Conservation (phyloP, 2,888 invertebrate genomes). For the Sicus ferrugineus region DNA sequence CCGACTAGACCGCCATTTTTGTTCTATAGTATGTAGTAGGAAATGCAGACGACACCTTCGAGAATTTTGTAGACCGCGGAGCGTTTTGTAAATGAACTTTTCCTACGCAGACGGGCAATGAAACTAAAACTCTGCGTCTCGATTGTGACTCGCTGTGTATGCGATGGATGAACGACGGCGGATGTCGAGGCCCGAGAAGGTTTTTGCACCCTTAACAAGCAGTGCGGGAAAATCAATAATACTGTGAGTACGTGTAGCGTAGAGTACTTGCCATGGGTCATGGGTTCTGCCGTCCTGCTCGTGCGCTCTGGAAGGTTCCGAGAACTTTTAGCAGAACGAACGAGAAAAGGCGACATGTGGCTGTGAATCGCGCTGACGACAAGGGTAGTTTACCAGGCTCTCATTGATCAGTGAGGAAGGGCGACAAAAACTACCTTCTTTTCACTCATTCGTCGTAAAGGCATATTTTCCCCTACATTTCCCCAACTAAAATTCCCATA, state of each 20-base stretch:
- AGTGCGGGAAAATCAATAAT: conserved; percentile 26
- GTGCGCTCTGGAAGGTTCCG: background rate
- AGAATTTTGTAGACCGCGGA: conserved; percentile 1
- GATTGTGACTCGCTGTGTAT: background rate
- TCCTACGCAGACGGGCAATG: conserved; percentile 23
- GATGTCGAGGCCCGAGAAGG: conserved; percentile 8
- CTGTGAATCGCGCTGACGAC: background rate
- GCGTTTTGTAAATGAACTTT: conserved; percentile 11
- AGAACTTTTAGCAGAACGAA: background rate
- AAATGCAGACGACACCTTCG: background rate
- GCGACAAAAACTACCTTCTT: background rate
- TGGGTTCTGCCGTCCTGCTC: conserved; percentile 10
- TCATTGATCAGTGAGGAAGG: conserved; percentile 16
- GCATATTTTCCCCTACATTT: background rate
- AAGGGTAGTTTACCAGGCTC: conserved; percentile 7
- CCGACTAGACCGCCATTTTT: conserved; percentile 19
- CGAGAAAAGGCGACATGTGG: background rate
- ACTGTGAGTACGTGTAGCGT: conserved; percentile 25
- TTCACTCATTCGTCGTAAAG: background rate
- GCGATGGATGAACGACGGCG: background rate
- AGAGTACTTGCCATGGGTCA: background rate
- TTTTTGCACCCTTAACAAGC: conserved; percentile 27
- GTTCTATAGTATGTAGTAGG: conserved; percentile 14
- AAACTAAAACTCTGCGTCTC: conserved; percentile 19
- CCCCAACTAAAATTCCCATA: too few species aligned